Percentiles rank a stretch among this genome's conserved stretches.
Evolutionary conservation across 2,888 invertebrate genomes (phyloP).

Genomic region (Crepidodera aurea): DNA sequence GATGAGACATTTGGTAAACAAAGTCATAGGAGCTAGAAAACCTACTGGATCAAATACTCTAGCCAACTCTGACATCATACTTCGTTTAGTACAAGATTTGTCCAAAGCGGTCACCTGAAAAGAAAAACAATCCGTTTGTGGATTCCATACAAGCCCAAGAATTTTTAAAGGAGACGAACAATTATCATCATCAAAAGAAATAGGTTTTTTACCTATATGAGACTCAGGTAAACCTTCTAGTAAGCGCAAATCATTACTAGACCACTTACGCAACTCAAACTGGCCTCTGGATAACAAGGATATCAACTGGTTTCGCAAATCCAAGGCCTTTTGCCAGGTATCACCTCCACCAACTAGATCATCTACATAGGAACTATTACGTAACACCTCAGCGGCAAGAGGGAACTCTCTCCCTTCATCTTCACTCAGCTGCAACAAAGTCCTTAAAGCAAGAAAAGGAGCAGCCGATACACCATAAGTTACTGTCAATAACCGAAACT

Average conservation of each 20-base stretch:
- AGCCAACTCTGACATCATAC: constrained; percentile 10
- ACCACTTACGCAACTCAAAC: constrained; percentile 23
- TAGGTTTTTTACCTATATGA: neutral
- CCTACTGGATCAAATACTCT: constrained; percentile 17
- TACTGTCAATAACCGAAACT: neutral
- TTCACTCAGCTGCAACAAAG: neutral
- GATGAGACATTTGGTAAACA: constrained; percentile 8
- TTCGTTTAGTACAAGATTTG: constrained; percentile 13
- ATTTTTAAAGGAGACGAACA: neutral
- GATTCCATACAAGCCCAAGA: constrained; percentile 19
- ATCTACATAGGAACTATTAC: constrained; percentile 4
- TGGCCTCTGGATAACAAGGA: neutral
- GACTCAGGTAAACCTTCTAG: neutral
- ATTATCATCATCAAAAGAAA: constrained; percentile 3
- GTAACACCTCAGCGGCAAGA: neutral
- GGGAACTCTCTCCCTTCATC: constrained; percentile 15
- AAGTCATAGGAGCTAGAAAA: constrained; percentile 5
- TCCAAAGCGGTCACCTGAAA: neutral
- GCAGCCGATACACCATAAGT: too few species aligned
- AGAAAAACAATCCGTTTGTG: constrained; percentile 4
- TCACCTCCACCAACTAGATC: neutral
- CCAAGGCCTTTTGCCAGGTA: neutral
- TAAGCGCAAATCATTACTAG: constrained; percentile 5
- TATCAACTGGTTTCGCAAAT: constrained; percentile 1
- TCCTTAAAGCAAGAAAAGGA: constrained; percentile 13